Base-by-base conservation (phyloP, 1,140 invertebrate genomes). In the Theocolax elegans region DNA sequence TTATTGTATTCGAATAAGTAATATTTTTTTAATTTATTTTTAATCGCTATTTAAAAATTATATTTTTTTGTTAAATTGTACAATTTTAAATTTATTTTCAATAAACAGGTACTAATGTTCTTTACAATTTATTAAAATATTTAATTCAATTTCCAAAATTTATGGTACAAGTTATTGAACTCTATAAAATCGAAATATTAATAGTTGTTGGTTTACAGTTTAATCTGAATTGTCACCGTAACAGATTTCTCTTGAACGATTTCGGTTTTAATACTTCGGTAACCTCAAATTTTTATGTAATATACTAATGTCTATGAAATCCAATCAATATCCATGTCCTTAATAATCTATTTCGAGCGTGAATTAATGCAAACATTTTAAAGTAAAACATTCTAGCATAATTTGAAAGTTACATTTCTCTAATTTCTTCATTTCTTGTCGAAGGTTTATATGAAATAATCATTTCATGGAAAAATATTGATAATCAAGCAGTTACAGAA, bases 231-330 rank as follows among this genome's bases (percentile, higher is more conserved):
- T 17, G 19, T 25, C 35, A 10, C 3, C 8, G 19, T 3, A 54
- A 54, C 27, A 54, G 27, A 31, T 54, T 54, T 54, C 51, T 17
- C 51, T 54, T 7, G 7, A 54, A 31, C 35, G 8, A 17, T 54
- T 54, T 54, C 27, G n/a, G 29, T 54, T 54, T 17, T n/a, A 31
- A 54, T 54, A 54, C 29, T 54, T 31, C 9, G 2, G 3, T 27
- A 25, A 15, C 4, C 12, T 27, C 27, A 12, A 31, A 31, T 31
- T 2, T 31, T 54, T 54, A 54, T 17, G 19, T 25, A 59, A 59
- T 6, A 2, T 12, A 51, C 9, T 17, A 21, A 31, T 12, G 25
- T 31, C 27, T 49, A 25, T 54, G n/a, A 54, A 54, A 54, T 29
- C n/a, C 17, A 0, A 17, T 7, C n/a, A 54, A 19, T 54, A 31